These are phyloP conservation scores for Pachliopta kotzebuea DNA, from an alignment of 2,888 invertebrate species.

Conservation along the genomic window DNA sequence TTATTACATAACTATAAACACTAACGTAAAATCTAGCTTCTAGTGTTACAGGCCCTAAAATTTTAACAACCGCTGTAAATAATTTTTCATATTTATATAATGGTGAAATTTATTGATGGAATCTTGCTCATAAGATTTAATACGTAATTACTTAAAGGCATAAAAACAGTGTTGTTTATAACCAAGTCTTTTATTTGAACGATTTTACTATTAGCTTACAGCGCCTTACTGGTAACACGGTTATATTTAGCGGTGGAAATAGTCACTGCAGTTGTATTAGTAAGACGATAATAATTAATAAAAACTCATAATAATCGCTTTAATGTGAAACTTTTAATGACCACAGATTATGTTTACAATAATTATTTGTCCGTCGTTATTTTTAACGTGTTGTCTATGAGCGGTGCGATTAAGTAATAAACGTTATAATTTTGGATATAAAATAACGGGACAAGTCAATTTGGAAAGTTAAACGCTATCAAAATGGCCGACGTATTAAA, in stretches of 20 bases:
- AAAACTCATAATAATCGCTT: too few species aligned
- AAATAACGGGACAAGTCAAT: constrained; percentile 63
- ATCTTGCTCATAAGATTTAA: not conserved
- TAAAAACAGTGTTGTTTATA: not conserved
- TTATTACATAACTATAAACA: constrained; percentile 23
- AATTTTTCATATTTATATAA: not conserved
- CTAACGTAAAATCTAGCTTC: constrained; percentile 26
- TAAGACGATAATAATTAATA: too few species aligned
- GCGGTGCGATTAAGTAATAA: constrained; percentile 67
- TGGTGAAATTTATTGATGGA: not conserved
- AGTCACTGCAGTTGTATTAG: too few species aligned
- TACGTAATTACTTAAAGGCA: not conserved
- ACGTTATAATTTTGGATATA: constrained; percentile 57
- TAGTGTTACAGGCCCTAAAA: constrained; percentile 23
- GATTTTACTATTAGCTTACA: not conserved
- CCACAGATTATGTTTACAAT: constrained; percentile 31
- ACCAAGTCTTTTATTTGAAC: not conserved
- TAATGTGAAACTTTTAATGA: constrained; percentile 29
- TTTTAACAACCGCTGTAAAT: constrained; percentile 18
- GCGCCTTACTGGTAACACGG: too few species aligned
- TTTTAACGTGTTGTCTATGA: constrained; percentile 50
- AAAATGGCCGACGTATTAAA: constrained; percentile 29
- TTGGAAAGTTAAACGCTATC: constrained; percentile 45
- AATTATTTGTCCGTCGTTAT: constrained; percentile 35
- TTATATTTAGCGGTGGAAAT: too few species aligned